Conservation (phyloP, 1,140 invertebrate genomes). For the Agraylea sexmaculata region DNA sequence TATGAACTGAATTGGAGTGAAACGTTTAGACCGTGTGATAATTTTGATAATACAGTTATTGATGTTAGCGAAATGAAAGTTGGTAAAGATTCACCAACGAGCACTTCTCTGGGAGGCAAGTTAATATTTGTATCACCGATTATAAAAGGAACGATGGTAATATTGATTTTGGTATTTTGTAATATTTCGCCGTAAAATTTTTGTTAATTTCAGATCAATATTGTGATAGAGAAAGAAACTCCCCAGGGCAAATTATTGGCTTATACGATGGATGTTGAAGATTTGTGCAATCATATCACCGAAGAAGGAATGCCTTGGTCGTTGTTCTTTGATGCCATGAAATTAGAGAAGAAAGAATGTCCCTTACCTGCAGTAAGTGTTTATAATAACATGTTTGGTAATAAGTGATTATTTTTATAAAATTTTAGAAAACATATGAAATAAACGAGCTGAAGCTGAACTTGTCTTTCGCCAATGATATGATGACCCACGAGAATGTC, state of each 20-base stretch:
- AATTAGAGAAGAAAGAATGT: slow-evolving; percentile 22
- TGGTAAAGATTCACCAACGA: slow-evolving; percentile 10
- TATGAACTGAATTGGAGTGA: slow-evolving; percentile 15
- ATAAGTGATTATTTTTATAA: not conserved
- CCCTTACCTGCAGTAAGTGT: slow-evolving; percentile 25
- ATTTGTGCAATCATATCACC: slow-evolving; percentile 26
- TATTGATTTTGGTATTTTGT: not conserved
- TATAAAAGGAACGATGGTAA: slow-evolving; percentile 6
- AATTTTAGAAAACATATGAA: slow-evolving; percentile 13
- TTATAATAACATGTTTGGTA: not conserved
- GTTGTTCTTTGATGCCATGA: slow-evolving; percentile 23
- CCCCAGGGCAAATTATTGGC: slow-evolving; percentile 26
- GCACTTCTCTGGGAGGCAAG: slow-evolving; percentile 10
- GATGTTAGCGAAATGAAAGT: slow-evolving; percentile 7
- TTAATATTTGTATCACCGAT: not conserved
- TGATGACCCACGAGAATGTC: slow-evolving; percentile 18
- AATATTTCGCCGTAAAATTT: not conserved
- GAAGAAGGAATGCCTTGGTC: slow-evolving; percentile 28
- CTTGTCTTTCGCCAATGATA: slow-evolving; percentile 6
- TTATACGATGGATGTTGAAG: slow-evolving; percentile 20
- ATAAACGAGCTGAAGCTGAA: slow-evolving; percentile 14
- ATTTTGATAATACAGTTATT: slow-evolving; percentile 10
- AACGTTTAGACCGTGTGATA: slow-evolving; percentile 11
- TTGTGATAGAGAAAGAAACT: slow-evolving; percentile 27
- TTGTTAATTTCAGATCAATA: slow-evolving; percentile 21